These are phyloP conservation scores for Pangasius mekongensis DNA, from an alignment of 2,797 vertebrate genomes.

Conservation along the genomic window DNA sequence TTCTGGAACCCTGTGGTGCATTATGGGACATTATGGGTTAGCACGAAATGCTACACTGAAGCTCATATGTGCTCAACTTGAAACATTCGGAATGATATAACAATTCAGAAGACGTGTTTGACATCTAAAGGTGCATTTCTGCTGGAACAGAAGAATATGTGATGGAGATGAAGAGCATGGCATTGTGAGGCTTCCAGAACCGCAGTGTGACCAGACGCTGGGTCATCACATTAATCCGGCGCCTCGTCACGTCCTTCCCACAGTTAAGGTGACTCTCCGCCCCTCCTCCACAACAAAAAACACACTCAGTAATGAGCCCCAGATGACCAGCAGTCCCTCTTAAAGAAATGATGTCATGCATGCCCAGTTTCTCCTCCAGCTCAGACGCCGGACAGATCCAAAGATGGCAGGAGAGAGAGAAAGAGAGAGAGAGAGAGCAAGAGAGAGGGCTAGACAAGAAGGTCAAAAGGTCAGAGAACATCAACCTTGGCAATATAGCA, in stretches of 20 bases:
- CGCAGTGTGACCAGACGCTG: constrained; percentile 40
- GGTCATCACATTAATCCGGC: constrained; percentile 57
- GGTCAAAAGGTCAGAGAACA: constrained; percentile 40
- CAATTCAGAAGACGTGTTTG: too few species aligned
- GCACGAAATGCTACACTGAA: not conserved
- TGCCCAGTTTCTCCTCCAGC: constrained; percentile 71
- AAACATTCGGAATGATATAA: not conserved
- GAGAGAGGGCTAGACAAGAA: constrained; percentile 45
- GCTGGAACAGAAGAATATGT: constrained; percentile 30
- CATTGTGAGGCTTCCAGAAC: constrained; percentile 30
- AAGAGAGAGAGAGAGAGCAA: not conserved
- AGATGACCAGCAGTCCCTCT: constrained; percentile 71
- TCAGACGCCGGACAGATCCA: constrained; percentile 65
- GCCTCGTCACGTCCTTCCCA: constrained; percentile 46
- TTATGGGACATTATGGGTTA: not conserved
- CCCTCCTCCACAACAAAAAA: constrained; percentile 58
- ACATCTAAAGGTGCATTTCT: not conserved
- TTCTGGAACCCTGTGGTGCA: not conserved
- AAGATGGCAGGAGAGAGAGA: constrained; percentile 60
- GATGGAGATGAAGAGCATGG: constrained; percentile 1
- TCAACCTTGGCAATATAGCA: constrained; percentile 38
- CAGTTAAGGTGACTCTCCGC: constrained; percentile 53
- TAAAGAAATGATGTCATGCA: constrained; percentile 69
- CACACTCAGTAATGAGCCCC: constrained; percentile 67
- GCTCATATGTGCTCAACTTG: not conserved